phyloP scores from a whole-genome alignment of 1,140 invertebrate species.

The Pararge aegeria region DNA sequence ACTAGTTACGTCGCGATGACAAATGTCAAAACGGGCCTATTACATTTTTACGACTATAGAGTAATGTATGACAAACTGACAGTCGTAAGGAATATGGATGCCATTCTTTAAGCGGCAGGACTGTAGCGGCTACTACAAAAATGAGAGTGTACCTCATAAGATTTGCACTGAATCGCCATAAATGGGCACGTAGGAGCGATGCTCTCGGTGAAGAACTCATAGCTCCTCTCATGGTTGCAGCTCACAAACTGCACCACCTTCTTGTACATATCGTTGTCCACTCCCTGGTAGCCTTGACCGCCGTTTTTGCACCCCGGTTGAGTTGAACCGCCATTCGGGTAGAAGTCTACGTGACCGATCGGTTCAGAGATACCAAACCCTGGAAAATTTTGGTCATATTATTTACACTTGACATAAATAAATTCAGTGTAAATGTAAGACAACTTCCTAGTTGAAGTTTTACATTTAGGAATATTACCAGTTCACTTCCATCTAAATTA shows the following conservation, averaged over 20 bases:
- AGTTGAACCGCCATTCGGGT: slow-evolving; percentile 91
- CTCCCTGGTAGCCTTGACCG: slow-evolving; percentile 84
- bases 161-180: slow-evolving; percentile 87
- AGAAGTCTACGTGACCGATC: slow-evolving; percentile 94
- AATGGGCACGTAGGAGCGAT: slow-evolving; percentile 88
- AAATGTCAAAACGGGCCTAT: too few relatives aligned
- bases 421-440: too few relatives aligned
- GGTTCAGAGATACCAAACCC: slow-evolving; percentile 90
- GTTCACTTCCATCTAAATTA: too few relatives aligned
- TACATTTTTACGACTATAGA: too few relatives aligned
- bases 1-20: too few relatives aligned
- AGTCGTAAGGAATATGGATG: too few relatives aligned
- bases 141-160: slow-evolving; percentile 82
- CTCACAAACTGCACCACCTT: slow-evolving; percentile 88
- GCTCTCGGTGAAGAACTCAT: slow-evolving; percentile 93
- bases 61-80: too few relatives aligned
- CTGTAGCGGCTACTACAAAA: too few relatives aligned
- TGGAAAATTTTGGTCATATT: slow-evolving; percentile 23
- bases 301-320: slow-evolving; percentile 92
- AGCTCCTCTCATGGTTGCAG: slow-evolving; percentile 92
- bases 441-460: too few relatives aligned
- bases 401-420: too few relatives aligned
- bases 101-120: too few relatives aligned
- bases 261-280: slow-evolving; percentile 81
- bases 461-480: too few relatives aligned